Conservation (phyloP, 2,113 vertebrate species). For the Tachycineta bicolor region DNA sequence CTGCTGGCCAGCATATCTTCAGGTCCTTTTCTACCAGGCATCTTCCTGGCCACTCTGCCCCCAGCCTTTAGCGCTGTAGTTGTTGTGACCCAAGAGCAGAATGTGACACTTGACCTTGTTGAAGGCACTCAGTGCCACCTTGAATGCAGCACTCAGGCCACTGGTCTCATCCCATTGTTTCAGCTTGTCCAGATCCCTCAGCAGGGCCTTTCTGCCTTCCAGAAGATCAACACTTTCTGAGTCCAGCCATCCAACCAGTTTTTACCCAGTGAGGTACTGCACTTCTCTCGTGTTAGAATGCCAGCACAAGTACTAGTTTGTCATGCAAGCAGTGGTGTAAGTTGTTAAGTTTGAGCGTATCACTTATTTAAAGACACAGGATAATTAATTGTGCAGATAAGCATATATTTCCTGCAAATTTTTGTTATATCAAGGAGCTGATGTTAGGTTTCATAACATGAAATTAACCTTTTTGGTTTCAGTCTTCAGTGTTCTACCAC, state of each 20-base stretch:
- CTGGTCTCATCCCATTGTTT: background rate
- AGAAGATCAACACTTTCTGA: background rate
- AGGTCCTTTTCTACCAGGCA: background rate
- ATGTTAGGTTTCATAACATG: background rate
- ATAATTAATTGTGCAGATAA: background rate
- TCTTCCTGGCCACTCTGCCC: background rate
- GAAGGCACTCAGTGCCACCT: background rate
- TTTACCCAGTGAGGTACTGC: background rate
- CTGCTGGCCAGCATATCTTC: background rate
- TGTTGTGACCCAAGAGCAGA: background rate
- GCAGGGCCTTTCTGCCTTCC: background rate
- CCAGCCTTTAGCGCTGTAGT: accelerated
- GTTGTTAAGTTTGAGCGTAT: background rate
- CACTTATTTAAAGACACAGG: background rate
- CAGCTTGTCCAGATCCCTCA: background rate
- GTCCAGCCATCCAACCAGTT: accelerated
- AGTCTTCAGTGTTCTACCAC: background rate
- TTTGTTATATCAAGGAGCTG: background rate
- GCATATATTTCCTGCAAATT: background rate
- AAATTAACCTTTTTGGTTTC: background rate
- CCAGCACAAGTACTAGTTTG: background rate
- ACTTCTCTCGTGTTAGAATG: background rate
- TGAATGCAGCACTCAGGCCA: accelerated
- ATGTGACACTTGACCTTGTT: no score
- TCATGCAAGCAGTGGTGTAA: background rate